Base-by-base conservation (phyloP, 2,888 invertebrate species). In the Ligdia adustata region DNA sequence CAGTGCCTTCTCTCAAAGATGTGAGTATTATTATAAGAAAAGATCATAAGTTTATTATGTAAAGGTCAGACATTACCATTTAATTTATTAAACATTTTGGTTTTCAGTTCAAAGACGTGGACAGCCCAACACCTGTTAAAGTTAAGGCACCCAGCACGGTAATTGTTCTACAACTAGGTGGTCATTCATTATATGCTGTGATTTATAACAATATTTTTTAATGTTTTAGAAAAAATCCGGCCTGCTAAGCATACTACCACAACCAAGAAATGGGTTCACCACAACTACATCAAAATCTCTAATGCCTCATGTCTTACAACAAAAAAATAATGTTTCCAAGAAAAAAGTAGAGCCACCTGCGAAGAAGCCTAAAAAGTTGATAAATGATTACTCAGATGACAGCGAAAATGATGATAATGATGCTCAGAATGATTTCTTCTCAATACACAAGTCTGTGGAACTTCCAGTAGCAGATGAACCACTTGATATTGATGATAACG, bases 241-340 rank as follows among this genome's bases (percentile, higher is more conserved):
- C 4, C 79, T 96, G 5, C 90, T 96, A 31, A 91, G 93, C 44
- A 81, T 95, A 28, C 75, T 96, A 27, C 96, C 95, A 4, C 91
- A 92, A 59, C 95, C 96, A 7, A 93, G 91, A 79, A 85, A 88
- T 65, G 77, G 72, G 29, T 66, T 76, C 2, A 72, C 59, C 20
- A 56, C 81, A 40, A 69, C 22, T 1, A 85, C 79, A 55, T 81
- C 83, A 24, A 60, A 47, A 24, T 47, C 53, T 1, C 72, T 88
- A 52, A 79, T 91, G 52, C 91, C 91, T 34, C 75, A 90, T 61
- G 69, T 91, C 11, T 72, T 90, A 0, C 87, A 86, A 59, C 79
- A 87, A 66, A 91, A 72, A 64, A 77, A 62, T 31, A 35, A 53
- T 41, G 68, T 60, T 11, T 57, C 57, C 12, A 73, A 77, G 62